phyloP scores from a whole-genome alignment of 2,113 vertebrate genomes.

The Notechis scutatus region DNA sequence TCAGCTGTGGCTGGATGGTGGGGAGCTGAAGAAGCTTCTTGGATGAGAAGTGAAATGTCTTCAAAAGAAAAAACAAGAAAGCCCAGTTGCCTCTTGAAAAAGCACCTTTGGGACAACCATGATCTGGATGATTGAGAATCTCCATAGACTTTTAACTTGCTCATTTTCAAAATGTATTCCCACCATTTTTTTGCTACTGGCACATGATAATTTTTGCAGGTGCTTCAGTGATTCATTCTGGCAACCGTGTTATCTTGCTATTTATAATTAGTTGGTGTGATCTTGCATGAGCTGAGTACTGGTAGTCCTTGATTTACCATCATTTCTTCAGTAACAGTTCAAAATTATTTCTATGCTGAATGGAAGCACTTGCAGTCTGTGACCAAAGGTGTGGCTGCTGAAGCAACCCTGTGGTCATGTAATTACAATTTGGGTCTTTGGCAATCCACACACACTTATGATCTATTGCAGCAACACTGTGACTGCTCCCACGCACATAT shows the following conservation, averaged over 20 bases:
- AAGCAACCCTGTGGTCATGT: background rate
- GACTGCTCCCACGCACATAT: background rate
- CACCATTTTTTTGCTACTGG: background rate
- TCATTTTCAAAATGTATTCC: background rate
- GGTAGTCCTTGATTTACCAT: background rate
- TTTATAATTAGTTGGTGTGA: background rate
- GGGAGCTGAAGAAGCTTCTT: no score
- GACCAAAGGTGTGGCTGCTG: background rate
- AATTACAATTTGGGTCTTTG: background rate
- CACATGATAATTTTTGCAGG: background rate
- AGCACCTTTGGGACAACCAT: no score
- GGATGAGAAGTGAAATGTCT: no score
- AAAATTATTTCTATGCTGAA: background rate
- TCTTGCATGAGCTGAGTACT: background rate
- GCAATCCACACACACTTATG: background rate
- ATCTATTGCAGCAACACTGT: background rate
- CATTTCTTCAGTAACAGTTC: background rate
- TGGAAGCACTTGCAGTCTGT: background rate
- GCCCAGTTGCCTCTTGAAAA: no score
- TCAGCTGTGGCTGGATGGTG: no score
- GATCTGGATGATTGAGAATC: no score
- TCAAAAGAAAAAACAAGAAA: no score
- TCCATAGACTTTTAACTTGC: background rate
- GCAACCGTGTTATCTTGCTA: background rate
- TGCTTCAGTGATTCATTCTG: background rate